These are phyloP conservation scores for Nomada hirtipes DNA, from an alignment of 2,888 invertebrate genomes.

Conservation along the genomic window DNA sequence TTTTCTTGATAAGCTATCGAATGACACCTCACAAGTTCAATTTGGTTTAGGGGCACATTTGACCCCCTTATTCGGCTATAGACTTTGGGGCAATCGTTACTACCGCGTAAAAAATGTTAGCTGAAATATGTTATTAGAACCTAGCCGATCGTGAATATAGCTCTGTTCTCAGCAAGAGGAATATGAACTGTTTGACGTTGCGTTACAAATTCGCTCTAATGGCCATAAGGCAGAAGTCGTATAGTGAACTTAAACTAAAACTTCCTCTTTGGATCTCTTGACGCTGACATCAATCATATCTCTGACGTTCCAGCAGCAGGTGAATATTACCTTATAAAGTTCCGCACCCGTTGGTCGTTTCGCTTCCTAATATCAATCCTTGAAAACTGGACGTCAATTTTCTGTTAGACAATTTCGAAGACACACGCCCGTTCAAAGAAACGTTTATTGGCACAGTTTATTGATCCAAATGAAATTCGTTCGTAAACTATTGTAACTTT, in stretches of 20 bases:
- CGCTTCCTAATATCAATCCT: conserved; percentile 8
- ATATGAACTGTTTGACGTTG: not conserved
- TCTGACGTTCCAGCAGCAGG: conserved; percentile 2
- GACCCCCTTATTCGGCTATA: too few relatives aligned
- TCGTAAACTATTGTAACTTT: too few relatives aligned
- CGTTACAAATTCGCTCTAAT: not conserved
- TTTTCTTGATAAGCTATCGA: too few relatives aligned
- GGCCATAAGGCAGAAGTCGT: not conserved
- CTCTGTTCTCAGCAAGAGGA: not conserved
- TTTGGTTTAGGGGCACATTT: too few relatives aligned
- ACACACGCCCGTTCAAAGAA: not conserved
- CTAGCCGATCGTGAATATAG: not conserved
- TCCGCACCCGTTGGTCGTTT: not conserved
- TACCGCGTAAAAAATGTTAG: too few relatives aligned
- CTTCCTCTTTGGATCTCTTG: not conserved
- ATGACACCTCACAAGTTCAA: too few relatives aligned
- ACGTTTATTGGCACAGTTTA: not conserved
- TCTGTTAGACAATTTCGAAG: not conserved
- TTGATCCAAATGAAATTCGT: too few relatives aligned
- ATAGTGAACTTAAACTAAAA: not conserved
- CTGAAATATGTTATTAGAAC: not conserved
- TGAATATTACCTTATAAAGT: conserved; percentile 21
- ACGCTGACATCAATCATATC: conserved; percentile 24
- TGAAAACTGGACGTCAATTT: conserved; percentile 9
- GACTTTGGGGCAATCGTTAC: too few relatives aligned